Conservation (phyloP, 2,888 invertebrate genomes). For the Matsumyia berberina region DNA sequence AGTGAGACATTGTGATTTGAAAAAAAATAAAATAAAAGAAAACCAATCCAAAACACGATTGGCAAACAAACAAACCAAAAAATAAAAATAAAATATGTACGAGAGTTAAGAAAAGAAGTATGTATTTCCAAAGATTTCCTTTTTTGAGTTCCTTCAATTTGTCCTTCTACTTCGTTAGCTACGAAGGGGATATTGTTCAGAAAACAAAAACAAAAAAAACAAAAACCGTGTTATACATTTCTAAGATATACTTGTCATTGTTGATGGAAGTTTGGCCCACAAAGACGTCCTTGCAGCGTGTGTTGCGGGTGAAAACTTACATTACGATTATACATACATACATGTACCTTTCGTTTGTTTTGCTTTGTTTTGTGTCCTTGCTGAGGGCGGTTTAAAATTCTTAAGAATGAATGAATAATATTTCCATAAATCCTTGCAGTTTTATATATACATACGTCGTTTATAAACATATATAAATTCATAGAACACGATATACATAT, state of each 20-base stretch:
- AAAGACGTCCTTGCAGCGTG: constrained; percentile 62
- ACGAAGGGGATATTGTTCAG: constrained; percentile 47
- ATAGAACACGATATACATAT: constrained; percentile 12
- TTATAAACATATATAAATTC: constrained; percentile 19
- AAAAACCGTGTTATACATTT: constrained; percentile 52
- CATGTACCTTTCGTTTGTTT: constrained; percentile 28
- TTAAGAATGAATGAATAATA: constrained; percentile 70
- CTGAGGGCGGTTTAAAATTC: constrained; percentile 62
- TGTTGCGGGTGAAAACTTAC: constrained; percentile 64
- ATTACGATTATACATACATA: constrained; percentile 42
- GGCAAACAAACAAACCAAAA: background rate
- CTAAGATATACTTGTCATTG: constrained; percentile 63
- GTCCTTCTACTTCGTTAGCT: constrained; percentile 61
- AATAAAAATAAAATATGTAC: too few relatives aligned
- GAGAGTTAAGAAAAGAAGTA: constrained; percentile 13
- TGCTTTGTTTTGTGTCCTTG: constrained; percentile 58
- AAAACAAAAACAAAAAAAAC: constrained; percentile 17
- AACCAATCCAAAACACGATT: constrained; percentile 22
- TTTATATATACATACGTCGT: background rate
- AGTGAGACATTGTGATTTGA: constrained; percentile 10
- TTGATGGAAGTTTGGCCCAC: constrained; percentile 60
- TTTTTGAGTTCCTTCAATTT: constrained; percentile 48
- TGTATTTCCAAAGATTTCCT: constrained; percentile 13
- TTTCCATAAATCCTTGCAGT: constrained; percentile 66
- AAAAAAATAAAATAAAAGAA: constrained; percentile 18